phyloP scores from a whole-genome alignment of 2,113 vertebrate species.

The Notiomystis cincta region DNA sequence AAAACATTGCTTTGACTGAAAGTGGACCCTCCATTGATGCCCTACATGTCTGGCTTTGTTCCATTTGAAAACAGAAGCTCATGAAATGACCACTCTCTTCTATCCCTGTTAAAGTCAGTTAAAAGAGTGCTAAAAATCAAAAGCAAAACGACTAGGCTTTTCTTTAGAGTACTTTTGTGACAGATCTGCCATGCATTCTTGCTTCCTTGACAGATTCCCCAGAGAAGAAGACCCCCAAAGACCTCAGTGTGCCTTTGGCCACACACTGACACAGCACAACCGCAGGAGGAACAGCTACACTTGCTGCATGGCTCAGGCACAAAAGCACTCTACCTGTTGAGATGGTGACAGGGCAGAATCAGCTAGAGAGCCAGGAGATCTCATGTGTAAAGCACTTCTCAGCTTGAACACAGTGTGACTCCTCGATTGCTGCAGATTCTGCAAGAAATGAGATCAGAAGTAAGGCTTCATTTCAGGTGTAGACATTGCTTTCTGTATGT shows the following conservation, averaged over 20 bases:
- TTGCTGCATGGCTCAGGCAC: constrained; percentile 6
- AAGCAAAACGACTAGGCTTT: neutral
- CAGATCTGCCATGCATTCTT: constrained; percentile 8
- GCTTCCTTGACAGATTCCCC: neutral
- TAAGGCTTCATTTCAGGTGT: neutral
- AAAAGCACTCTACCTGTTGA: constrained; percentile 56
- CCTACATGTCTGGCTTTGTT: neutral
- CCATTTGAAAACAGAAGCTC: neutral
- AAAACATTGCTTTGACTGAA: neutral
- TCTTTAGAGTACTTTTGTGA: constrained; percentile 44
- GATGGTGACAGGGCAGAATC: neutral
- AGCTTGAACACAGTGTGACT: constrained; percentile 15
- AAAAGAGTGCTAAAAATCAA: neutral
- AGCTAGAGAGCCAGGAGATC: constrained; percentile 30
- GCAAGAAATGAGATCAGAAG: constrained; percentile 25
- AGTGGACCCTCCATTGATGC: neutral
- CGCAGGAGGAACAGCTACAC: neutral
- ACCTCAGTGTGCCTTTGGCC: neutral
- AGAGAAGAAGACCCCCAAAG: neutral
- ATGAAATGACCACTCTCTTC: neutral
- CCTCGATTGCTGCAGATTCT: constrained; percentile 6
- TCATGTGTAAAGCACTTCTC: constrained; percentile 61
- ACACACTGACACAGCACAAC: neutral
- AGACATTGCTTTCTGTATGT: neutral
- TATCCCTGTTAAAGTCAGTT: neutral